Base-by-base conservation (phyloP, 2,113 vertebrate genomes). In the Megalops atlanticus region DNA sequence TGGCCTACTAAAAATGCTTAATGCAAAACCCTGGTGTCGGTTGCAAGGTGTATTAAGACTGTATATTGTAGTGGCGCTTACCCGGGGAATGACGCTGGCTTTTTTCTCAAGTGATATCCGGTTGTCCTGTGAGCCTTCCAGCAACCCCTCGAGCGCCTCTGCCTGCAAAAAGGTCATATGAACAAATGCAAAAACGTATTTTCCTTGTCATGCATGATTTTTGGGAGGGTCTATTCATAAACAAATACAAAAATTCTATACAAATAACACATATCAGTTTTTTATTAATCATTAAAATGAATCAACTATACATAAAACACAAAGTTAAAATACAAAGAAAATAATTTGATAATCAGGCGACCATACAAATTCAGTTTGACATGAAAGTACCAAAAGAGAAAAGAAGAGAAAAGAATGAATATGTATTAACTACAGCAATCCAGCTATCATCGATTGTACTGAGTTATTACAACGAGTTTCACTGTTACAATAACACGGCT, bases 71-170 rank as follows among this genome's bases (percentile, higher is more conserved):
- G n/a, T n/a, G n/a, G 4, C 79, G n/a, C 90, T 92, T 89, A 95
- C 94, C 91, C 93, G 82, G 0, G 94, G 93, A 68, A 95, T 92
- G 58, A 94, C 87, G 69, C 91, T 93, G 64, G 92, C 94, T 85
- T 91, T 95, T 87, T 94, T 95, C 88, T 95, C 90, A 87, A 93
- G 84, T 1, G 88, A 90, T 11, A 89, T 77, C 35, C 85, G 74
- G 68, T 77, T 85, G n/a, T 86, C 87, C 70, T 80, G 81, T 0
- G 83, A 85, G 47, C 81, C 85, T 27, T 91, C 88, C 83, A 89
- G 41, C 81, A 91, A 79, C 11, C 84, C 85, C 45, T 86, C 82
- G 14, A 92, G 84, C 12, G 87, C 89, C 73, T 87, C 86, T 31
- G 80, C 85, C 90, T 92, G 73, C 3, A 82, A 7, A 80, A n/a